These are phyloP conservation scores for Ditylenchus dipsaci DNA, from an alignment of 1,140 invertebrate species.

Conservation along the genomic window DNA sequence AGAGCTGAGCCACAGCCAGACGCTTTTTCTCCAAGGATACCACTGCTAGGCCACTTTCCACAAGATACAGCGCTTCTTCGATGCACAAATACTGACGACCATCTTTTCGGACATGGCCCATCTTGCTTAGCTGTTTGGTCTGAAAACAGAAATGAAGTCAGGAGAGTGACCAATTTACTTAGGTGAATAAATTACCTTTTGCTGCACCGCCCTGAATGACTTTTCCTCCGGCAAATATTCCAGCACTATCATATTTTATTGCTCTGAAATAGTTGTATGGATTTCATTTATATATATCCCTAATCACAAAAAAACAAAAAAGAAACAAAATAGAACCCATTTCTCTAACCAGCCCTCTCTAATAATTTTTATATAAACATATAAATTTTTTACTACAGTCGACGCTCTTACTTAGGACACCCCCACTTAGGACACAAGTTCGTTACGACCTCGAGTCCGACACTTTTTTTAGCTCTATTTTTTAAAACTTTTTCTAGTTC, in stretches of 20 bases:
- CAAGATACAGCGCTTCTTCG: slow-evolving; percentile 36
- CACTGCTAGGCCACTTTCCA: slow-evolving; percentile 19
- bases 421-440: no score
- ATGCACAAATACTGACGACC: slow-evolving; percentile 6
- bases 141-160: not conserved
- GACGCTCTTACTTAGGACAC: no score
- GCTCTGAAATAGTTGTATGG: not conserved
- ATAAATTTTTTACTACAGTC: no score
- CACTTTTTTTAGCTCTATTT: no score
- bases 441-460: no score
- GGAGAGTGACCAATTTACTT: not conserved
- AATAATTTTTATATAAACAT: no score
- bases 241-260: not conserved
- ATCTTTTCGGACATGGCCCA: not conserved
- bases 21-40: slow-evolving; percentile 11
- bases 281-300: no score
- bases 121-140: not conserved
- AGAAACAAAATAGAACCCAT: no score
- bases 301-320: no score
- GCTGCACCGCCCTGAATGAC: not conserved
- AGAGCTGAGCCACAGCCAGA: slow-evolving; percentile 4
- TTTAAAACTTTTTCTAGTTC: no score
- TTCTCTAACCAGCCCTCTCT: no score
- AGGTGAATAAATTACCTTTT: not conserved
- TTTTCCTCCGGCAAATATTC: not conserved